Evolutionary conservation across 2,113 vertebrate species (phyloP).

Genomic region (Himantopus leucocephalus): DNA sequence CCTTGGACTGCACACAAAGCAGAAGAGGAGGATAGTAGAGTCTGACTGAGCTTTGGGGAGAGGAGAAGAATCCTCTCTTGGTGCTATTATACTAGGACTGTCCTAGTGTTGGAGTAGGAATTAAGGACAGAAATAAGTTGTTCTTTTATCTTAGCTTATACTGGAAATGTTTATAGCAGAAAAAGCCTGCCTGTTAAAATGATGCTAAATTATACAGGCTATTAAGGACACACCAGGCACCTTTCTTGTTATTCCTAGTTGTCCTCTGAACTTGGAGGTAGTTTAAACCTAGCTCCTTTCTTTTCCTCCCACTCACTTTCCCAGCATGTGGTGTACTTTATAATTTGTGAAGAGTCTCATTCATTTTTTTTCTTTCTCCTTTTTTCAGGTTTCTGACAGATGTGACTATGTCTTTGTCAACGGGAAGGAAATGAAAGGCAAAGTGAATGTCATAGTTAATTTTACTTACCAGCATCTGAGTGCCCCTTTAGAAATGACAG

Average conservation of each 20-base stretch:
- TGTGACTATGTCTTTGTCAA: conserved; percentile 94
- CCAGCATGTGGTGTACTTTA: not conserved
- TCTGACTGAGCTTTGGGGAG: not conserved
- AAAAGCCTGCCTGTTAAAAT: not conserved
- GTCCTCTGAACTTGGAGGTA: not conserved
- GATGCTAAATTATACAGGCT: not conserved
- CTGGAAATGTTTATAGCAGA: not conserved
- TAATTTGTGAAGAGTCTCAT: not conserved
- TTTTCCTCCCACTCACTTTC: not conserved
- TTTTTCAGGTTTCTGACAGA: conserved; percentile 87
- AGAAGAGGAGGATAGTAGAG: not conserved
- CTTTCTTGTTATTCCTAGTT: not conserved
- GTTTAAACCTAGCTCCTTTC: not conserved
- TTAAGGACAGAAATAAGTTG: not conserved
- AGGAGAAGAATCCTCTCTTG: not conserved
- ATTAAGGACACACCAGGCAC: not conserved
- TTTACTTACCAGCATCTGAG: conserved; percentile 93
- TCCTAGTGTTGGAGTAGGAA: not conserved
- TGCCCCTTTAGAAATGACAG: conserved; percentile 84
- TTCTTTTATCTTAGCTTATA: not conserved
- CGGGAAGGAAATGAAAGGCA: conserved; percentile 91
- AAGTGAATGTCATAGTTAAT: conserved; percentile 83
- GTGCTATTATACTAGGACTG: accelerated
- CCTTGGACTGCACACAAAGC: not conserved
- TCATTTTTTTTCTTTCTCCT: not conserved